Percentiles rank a stretch among this genome's conserved stretches.
These are phyloP conservation scores for Heloderma charlesbogerti DNA, from an alignment of 2,113 vertebrate species.

Conservation along the genomic window DNA sequence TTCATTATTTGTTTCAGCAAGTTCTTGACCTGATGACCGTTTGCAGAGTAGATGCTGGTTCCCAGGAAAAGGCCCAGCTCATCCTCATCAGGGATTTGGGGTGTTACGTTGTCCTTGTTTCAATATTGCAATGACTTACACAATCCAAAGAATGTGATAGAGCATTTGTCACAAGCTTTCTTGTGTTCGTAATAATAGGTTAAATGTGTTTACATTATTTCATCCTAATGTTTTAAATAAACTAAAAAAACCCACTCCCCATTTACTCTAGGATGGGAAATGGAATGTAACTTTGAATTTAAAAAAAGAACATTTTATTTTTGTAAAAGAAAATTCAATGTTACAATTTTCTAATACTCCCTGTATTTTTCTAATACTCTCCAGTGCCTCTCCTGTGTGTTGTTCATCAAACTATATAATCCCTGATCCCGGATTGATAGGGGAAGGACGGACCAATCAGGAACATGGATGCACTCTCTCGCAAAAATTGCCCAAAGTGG, in stretches of 20 bases:
- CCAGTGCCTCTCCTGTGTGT: background rate
- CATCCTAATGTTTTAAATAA: background rate
- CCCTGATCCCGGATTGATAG: background rate
- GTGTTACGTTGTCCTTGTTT: background rate
- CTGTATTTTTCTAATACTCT: background rate
- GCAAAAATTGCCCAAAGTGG: background rate
- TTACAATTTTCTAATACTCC: background rate
- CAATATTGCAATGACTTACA: background rate
- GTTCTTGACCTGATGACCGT: background rate
- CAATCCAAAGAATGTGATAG: background rate
- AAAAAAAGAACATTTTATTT: background rate
- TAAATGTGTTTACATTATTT: background rate
- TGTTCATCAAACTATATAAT: background rate
- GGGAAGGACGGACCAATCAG: background rate
- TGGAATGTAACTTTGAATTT: background rate
- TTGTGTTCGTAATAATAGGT: background rate
- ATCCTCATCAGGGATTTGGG: background rate
- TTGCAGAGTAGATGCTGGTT: background rate
- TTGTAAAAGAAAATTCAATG: background rate
- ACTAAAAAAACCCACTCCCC: background rate
- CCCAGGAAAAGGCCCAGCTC: background rate
- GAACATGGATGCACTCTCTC: too few species aligned
- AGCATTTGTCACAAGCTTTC: background rate
- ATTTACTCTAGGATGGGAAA: background rate
- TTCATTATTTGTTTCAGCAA: background rate